Evolutionary conservation across 2,797 vertebrate species (phyloP).

Genomic region (Pangasius djambal): DNA sequence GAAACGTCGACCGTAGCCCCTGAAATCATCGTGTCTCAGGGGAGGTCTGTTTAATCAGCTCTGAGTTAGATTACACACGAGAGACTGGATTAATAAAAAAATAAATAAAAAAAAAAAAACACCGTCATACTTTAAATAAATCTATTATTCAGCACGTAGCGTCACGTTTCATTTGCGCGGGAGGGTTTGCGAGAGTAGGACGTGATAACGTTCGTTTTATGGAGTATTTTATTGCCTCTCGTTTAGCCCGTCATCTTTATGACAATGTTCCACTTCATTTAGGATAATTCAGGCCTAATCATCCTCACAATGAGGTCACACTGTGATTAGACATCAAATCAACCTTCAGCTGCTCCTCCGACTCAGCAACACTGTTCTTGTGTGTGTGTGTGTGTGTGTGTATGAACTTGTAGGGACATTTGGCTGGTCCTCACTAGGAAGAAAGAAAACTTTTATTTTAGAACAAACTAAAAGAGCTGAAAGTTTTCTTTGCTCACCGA

Average conservation of each 20-base stretch:
- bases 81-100: conserved; percentile 18
- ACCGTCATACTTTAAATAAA: conserved; percentile 31
- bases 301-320: conserved; percentile 45
- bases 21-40: conserved; percentile 23
- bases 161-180: conserved; percentile 34
- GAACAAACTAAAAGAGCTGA: not conserved
- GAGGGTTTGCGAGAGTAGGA: conserved; percentile 8
- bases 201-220: conserved; percentile 36
- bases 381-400: conserved; percentile 7
- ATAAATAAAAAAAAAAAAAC: conserved; percentile 25
- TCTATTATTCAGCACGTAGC: conserved; percentile 51
- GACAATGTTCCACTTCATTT: conserved; percentile 53
- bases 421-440: not conserved
- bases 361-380: not conserved
- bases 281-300: conserved; percentile 50
- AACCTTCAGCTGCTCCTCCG: conserved; percentile 54
- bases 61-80: conserved; percentile 19
- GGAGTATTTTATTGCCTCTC: conserved; percentile 43
- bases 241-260: conserved; percentile 49
- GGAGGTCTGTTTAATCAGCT: conserved; percentile 44
- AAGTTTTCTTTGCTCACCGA: not conserved
- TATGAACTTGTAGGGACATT: not conserved
- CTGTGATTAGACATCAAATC: conserved; percentile 50
- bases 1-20: not conserved
- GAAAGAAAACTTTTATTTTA: not conserved